Percentiles rank a stretch among this genome's conserved stretches.
Evolutionary conservation across 2,888 invertebrate species (phyloP).

Genomic region (Carabus problematicus): DNA sequence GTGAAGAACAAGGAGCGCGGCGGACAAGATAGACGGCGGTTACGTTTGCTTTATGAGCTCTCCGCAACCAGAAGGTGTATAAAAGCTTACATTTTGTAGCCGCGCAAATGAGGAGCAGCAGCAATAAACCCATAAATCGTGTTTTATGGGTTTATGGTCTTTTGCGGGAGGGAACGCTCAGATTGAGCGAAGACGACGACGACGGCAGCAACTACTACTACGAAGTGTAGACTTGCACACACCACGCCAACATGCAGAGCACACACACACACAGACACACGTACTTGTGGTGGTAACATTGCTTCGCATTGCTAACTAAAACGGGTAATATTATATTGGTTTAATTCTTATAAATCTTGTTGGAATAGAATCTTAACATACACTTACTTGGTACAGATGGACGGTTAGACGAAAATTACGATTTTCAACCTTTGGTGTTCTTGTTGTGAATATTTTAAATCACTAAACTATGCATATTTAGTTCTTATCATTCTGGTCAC

Average conservation of each 20-base stretch:
- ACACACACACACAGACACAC: too few species aligned
- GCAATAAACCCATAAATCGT: conserved; percentile 59
- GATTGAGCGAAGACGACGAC: conserved; percentile 7
- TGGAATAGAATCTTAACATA: too few species aligned
- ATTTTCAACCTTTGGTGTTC: too few species aligned
- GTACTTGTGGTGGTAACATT: too few species aligned
- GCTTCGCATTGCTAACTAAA: too few species aligned
- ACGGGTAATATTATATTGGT: too few species aligned
- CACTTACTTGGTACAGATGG: too few species aligned
- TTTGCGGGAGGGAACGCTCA: conserved; percentile 10
- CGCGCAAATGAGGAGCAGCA: conserved; percentile 51
- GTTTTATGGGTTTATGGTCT: conserved; percentile 57
- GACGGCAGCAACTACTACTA: too few species aligned
- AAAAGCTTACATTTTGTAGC: conserved; percentile 51
- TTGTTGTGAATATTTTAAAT: background rate
- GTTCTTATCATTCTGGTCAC: background rate
- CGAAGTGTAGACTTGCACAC: too few species aligned
- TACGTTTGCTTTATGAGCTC: conserved; percentile 48
- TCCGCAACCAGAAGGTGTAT: conserved; percentile 49
- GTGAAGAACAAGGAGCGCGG: background rate
- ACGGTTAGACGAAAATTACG: too few species aligned
- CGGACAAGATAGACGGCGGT: conserved; percentile 14
- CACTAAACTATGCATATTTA: background rate
- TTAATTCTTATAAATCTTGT: too few species aligned
- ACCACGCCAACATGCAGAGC: too few species aligned